Evolutionary conservation across 1,140 invertebrate species (phyloP).

Genomic region (Galleria mellonella): DNA sequence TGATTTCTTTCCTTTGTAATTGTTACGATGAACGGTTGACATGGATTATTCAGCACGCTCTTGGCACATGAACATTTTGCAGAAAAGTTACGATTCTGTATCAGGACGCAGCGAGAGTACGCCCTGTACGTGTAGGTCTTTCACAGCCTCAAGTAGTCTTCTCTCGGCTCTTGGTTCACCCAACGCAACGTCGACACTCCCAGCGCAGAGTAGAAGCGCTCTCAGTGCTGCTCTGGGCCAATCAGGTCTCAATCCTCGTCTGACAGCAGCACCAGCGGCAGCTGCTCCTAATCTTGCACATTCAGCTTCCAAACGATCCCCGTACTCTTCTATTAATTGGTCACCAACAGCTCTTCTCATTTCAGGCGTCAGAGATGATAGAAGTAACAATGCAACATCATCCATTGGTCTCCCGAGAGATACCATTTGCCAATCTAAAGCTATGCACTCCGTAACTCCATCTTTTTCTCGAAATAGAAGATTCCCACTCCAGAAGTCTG

Average conservation of each 20-base stretch:
- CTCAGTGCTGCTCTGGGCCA: constrained; percentile 82
- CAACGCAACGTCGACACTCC: constrained; percentile 83
- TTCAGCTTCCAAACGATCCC: constrained; percentile 76
- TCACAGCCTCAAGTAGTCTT: constrained; percentile 63
- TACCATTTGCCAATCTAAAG: constrained; percentile 90
- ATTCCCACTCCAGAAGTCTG: constrained; percentile 90
- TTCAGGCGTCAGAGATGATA: constrained; percentile 85
- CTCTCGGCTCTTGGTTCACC: constrained; percentile 80
- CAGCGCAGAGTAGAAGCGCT: constrained; percentile 84
- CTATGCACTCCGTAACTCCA: constrained; percentile 76
- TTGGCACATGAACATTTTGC: constrained; percentile 36
- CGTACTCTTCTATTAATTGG: constrained; percentile 81
- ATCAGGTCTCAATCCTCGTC: constrained; percentile 76
- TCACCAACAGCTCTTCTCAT: constrained; percentile 77
- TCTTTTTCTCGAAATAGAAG: constrained; percentile 79
- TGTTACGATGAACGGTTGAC: constrained; percentile 19
- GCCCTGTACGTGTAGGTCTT: constrained; percentile 54
- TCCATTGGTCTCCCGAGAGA: constrained; percentile 81
- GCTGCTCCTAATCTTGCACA: constrained; percentile 76
- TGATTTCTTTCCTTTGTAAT: constrained; percentile 12
- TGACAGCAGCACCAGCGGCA: constrained; percentile 75
- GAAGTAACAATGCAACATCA: constrained; percentile 84
- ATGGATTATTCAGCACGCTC: constrained; percentile 30
- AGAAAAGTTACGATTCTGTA: constrained; percentile 35
- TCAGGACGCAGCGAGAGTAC: constrained; percentile 56